These are phyloP conservation scores for Leptatherina wallacei DNA, from an alignment of 2,797 vertebrate species.

Conservation along the genomic window DNA sequence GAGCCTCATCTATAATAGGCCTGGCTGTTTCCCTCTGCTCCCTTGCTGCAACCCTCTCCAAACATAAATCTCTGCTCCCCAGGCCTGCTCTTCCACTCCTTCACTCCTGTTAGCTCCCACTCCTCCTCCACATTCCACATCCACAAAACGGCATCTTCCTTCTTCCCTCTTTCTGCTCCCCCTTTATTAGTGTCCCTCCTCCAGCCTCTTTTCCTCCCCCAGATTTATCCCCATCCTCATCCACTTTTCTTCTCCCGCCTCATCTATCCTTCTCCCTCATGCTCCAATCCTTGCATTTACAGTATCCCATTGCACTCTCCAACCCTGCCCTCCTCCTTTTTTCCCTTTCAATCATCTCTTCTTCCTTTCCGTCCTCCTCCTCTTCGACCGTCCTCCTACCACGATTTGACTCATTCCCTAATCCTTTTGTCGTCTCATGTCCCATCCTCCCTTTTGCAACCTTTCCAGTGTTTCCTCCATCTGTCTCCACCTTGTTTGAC, in stretches of 20 bases:
- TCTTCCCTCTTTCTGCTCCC: slow-evolving; percentile 7
- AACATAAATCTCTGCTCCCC: slow-evolving; percentile 72
- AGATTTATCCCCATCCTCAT: background rate
- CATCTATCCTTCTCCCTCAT: slow-evolving; percentile 6
- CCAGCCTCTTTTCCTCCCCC: slow-evolving; percentile 1
- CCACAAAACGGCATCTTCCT: slow-evolving; percentile 18
- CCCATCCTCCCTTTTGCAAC: slow-evolving; percentile 1
- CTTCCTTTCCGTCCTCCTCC: slow-evolving; percentile 8
- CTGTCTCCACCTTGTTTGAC: slow-evolving; percentile 23
- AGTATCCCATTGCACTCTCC: background rate
- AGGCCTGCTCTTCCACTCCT: slow-evolving; percentile 42
- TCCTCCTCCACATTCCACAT: slow-evolving; percentile 34
- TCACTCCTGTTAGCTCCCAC: slow-evolving; percentile 31
- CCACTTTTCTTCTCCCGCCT: slow-evolving; percentile 2
- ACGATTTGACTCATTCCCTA: background rate
- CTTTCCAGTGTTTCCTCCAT: background rate
- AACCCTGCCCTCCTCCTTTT: background rate
- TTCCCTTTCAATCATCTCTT: background rate
- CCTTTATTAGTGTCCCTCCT: slow-evolving; percentile 1
- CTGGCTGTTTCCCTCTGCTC: slow-evolving; percentile 67
- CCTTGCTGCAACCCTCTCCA: slow-evolving; percentile 56
- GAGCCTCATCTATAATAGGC: slow-evolving; percentile 70
- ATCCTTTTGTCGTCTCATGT: slow-evolving; percentile 6
- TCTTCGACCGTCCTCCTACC: background rate
- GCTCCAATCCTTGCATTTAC: slow-evolving; percentile 4